phyloP scores from a whole-genome alignment of 2,113 vertebrate genomes.

The Anhinga anhinga region DNA sequence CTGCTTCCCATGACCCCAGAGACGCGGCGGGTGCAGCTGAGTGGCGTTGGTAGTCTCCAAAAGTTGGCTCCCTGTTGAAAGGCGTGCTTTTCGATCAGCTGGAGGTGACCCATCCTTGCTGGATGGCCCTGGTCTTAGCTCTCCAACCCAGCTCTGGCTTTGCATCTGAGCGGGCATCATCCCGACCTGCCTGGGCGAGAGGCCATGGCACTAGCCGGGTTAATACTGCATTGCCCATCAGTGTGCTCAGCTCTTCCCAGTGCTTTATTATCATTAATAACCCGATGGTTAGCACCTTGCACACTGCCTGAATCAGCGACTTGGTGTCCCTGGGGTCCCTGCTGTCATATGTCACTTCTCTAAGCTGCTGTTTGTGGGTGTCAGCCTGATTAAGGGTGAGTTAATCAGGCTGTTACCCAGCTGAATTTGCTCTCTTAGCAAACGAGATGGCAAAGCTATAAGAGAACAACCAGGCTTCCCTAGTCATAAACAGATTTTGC shows the following conservation, averaged over 20 bases:
- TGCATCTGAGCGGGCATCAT: rapidly evolving
- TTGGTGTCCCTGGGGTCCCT: background rate
- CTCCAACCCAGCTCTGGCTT: background rate
- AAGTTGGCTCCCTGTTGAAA: background rate
- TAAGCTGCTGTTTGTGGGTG: background rate
- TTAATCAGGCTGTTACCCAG: background rate
- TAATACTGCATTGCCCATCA: background rate
- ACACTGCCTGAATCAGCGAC: background rate
- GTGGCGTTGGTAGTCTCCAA: background rate
- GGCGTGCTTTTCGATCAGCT: rapidly evolving
- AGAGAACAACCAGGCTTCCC: background rate
- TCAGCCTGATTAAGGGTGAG: background rate
- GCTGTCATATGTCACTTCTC: background rate
- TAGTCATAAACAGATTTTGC: background rate
- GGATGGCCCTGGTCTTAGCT: background rate
- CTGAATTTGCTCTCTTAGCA: background rate
- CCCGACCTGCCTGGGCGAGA: rapidly evolving
- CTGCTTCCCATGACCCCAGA: background rate
- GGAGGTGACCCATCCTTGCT: background rate
- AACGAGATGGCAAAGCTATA: background rate
- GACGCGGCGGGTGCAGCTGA: background rate
- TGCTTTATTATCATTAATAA: background rate
- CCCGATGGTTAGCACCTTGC: background rate
- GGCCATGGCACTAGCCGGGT: background rate
- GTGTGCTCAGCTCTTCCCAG: background rate